Percentiles rank a stretch among this genome's conserved stretches.
phyloP scores from a whole-genome alignment of 2,888 invertebrate genomes.

The Sepioteuthis lessoniana region DNA sequence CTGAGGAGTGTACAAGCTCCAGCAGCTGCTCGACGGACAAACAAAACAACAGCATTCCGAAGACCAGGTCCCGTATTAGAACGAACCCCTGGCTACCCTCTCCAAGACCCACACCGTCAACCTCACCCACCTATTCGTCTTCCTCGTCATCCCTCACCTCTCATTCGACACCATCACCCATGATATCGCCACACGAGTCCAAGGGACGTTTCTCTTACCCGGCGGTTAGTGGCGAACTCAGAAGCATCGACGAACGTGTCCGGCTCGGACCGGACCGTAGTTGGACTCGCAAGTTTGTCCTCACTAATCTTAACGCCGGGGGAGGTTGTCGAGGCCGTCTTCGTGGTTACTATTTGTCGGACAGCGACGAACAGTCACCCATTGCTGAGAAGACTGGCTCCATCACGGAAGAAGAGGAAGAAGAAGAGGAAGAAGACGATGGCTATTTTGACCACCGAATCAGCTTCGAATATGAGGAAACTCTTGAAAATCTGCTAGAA shows the following conservation, averaged over 20 bases:
- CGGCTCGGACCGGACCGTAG: constrained; percentile 24
- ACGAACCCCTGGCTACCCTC: constrained; percentile 71
- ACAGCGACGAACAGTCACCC: constrained; percentile 47
- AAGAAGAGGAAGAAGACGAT: constrained; percentile 49
- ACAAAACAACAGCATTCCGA: constrained; percentile 55
- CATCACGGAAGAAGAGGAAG: constrained; percentile 34
- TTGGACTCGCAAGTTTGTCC: constrained; percentile 46
- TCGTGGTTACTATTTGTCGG: constrained; percentile 46
- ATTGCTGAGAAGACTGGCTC: constrained; percentile 40
- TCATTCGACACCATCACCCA: constrained; percentile 44
- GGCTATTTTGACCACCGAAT: constrained; percentile 57
- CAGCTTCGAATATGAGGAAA: constrained; percentile 63
- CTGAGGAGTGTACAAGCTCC: constrained; percentile 35
- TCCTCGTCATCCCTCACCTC: constrained; percentile 45
- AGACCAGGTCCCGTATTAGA: constrained; percentile 64
- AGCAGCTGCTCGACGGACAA: constrained; percentile 17
- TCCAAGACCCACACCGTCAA: constrained; percentile 60
- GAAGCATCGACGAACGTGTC: background rate
- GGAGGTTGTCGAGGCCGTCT: background rate
- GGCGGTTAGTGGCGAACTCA: background rate
- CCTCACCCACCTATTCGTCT: constrained; percentile 50
- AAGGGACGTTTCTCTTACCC: constrained; percentile 43
- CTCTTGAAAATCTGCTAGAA: constrained; percentile 60
- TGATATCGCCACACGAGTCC: constrained; percentile 43
- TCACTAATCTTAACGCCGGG: constrained; percentile 36